Conservation (phyloP, 2,888 invertebrate species). For the Argynnis bischoffii region DNA sequence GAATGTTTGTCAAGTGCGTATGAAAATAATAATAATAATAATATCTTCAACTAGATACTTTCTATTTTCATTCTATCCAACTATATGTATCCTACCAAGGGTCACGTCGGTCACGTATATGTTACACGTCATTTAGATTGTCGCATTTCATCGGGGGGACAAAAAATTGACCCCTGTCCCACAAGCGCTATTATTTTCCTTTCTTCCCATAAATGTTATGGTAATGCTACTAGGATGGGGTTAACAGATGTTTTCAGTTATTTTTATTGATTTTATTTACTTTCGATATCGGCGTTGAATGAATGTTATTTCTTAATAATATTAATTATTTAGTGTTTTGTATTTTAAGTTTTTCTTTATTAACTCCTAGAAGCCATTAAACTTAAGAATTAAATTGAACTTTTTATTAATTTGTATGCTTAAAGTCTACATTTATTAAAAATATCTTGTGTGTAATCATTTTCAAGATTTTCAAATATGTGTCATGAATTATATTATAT, state of each 20-base stretch:
- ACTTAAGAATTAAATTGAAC: no score
- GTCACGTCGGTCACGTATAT: slow-evolving; percentile 60
- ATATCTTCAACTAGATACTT: background rate
- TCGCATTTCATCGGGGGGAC: slow-evolving; percentile 78
- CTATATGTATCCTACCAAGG: slow-evolving; percentile 39
- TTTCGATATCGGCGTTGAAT: background rate
- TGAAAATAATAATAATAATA: background rate
- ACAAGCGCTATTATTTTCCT: slow-evolving; percentile 69
- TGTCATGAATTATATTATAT: no score
- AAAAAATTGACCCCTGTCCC: slow-evolving; percentile 61
- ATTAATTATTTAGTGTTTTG: no score
- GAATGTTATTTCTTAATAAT: no score
- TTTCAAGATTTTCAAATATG: no score
- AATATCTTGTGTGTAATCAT: no score
- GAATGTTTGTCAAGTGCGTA: no score
- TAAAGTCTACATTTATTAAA: no score
- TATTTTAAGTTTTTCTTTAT: no score
- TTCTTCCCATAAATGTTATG: slow-evolving; percentile 74
- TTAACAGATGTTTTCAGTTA: slow-evolving; percentile 68
- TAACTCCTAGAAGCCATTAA: no score
- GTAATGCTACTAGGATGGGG: slow-evolving; percentile 71
- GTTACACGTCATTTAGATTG: slow-evolving; percentile 79
- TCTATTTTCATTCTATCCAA: slow-evolving; percentile 30
- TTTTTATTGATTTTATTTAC: slow-evolving; percentile 40
- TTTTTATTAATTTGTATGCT: no score